Conservation (phyloP, 1,140 invertebrate genomes). For the Drosophila navojoa region DNA sequence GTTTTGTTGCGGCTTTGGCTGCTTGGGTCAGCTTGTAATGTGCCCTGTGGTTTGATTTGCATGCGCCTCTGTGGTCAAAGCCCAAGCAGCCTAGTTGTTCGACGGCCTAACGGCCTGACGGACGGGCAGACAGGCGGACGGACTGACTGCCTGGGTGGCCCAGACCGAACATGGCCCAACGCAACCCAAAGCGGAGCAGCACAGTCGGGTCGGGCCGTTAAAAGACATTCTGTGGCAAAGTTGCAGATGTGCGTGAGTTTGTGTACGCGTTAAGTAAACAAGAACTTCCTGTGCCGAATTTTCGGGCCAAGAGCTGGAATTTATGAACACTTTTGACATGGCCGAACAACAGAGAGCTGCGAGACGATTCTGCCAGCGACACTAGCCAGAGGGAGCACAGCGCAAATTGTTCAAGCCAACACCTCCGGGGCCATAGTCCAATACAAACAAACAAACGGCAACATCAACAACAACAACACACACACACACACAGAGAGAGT, state of each 20-base stretch:
- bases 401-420: conserved; percentile 44
- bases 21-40: conserved; percentile 70
- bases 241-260: conserved; percentile 5
- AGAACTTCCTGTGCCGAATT: conserved; percentile 76
- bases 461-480: conserved; percentile 11
- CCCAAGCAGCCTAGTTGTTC: background rate
- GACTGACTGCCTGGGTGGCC: conserved; percentile 50
- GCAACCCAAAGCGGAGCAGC: background rate
- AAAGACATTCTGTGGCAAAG: conserved; percentile 48
- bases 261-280: conserved; percentile 66
- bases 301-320: conserved; percentile 49
- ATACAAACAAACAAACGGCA: conserved; percentile 51
- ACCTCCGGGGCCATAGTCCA: conserved; percentile 60
- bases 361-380: conserved; percentile 24
- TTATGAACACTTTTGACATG: conserved; percentile 79
- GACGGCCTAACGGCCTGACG: no score
- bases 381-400: conserved; percentile 32
- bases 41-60: conserved; percentile 70
- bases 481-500: conserved; percentile 37
- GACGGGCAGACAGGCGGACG: background rate
- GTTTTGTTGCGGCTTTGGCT: conserved; percentile 58
- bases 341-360: conserved; percentile 27
- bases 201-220: conserved; percentile 6
- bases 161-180: background rate
- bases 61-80: conserved; percentile 30